These are phyloP conservation scores for Bombus consobrinus DNA, from an alignment of 1,140 invertebrate genomes.

Conservation along the genomic window DNA sequence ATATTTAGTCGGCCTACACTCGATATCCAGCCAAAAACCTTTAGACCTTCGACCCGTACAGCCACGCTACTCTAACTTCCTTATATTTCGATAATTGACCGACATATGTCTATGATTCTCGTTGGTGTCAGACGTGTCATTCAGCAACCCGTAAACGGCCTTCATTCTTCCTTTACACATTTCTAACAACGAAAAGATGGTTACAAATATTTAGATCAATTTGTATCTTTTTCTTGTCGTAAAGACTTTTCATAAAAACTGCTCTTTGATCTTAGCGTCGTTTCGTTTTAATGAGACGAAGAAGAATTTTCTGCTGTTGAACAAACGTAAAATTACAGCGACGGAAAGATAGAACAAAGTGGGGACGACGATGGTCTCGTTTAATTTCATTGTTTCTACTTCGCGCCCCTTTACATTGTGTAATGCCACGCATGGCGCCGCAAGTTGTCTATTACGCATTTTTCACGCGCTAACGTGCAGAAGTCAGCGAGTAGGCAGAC, in stretches of 20 bases:
- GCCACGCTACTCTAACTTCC: conserved; percentile 34
- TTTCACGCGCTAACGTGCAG: conserved; percentile 36
- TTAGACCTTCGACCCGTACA: conserved; percentile 72
- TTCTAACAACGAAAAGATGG: neutral
- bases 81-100: neutral
- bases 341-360: neutral
- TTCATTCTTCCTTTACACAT: no score
- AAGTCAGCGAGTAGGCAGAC: conserved; percentile 26
- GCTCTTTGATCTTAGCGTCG: neutral
- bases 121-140: neutral
- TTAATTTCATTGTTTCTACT: neutral
- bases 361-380: neutral
- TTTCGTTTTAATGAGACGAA: neutral
- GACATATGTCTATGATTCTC: no score
- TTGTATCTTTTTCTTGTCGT: rapidly evolving
- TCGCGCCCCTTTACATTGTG: neutral
- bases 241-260: neutral
- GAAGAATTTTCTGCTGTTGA: neutral
- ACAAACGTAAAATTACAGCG: no score
- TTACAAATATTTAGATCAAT: neutral
- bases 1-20: conserved; percentile 82
- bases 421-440: conserved; percentile 18
- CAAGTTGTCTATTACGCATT: conserved; percentile 21
- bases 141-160: no score
- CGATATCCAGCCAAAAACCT: conserved; percentile 80